These are phyloP conservation scores for Acrobasis repandana DNA, from an alignment of 2,888 invertebrate genomes.

Conservation along the genomic window DNA sequence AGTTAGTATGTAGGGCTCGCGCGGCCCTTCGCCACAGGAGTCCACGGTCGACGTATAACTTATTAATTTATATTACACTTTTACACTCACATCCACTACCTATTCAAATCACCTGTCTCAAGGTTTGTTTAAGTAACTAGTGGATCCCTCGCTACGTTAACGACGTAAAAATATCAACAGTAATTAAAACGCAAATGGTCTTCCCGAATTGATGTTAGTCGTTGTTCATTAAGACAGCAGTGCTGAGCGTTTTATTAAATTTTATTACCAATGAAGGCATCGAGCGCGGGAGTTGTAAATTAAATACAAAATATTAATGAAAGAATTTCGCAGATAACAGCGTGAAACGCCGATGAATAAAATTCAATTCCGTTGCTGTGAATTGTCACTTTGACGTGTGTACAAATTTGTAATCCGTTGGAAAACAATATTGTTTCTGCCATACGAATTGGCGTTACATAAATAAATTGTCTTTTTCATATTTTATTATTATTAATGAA, in stretches of 20 bases:
- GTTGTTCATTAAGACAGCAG: constrained; percentile 63
- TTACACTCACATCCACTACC: constrained; percentile 66
- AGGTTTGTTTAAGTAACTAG: constrained; percentile 73
- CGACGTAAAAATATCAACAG: constrained; percentile 78
- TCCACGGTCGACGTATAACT: constrained; percentile 64
- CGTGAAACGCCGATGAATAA: constrained; percentile 27
- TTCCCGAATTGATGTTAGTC: constrained; percentile 61
- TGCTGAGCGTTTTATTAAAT: constrained; percentile 70
- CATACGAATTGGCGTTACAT: neutral
- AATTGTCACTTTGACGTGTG: constrained; percentile 51
- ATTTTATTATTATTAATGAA: neutral
- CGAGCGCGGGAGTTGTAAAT: constrained; percentile 49
- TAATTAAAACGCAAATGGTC: constrained; percentile 75
- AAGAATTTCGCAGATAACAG: constrained; percentile 45
- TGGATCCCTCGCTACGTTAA: constrained; percentile 67
- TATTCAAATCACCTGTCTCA: constrained; percentile 74
- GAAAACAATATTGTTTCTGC: constrained; percentile 18
- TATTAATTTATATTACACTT: constrained; percentile 79
- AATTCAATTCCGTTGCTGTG: constrained; percentile 45
- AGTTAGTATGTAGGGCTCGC: constrained; percentile 29
- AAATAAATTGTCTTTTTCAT: neutral
- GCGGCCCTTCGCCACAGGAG: constrained; percentile 58
- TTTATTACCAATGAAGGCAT: constrained; percentile 55
- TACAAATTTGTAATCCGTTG: constrained; percentile 38
- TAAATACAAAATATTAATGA: constrained; percentile 48